phyloP scores from a whole-genome alignment of 2,888 invertebrate species.

The Scaptomyza reducta region DNA sequence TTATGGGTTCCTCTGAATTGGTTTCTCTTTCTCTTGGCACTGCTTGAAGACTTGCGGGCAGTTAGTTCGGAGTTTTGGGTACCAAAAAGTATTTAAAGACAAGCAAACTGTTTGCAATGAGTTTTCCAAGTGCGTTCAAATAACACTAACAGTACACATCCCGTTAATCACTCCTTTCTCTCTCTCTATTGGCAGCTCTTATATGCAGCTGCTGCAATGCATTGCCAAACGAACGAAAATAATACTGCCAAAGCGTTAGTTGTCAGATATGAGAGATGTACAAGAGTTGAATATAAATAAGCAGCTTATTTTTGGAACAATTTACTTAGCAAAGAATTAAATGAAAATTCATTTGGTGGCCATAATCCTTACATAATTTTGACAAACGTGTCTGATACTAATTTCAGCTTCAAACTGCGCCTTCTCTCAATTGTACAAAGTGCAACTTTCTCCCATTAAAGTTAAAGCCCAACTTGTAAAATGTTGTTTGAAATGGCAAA shows the following conservation, averaged over 20 bases:
- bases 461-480: background rate
- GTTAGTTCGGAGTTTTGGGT: constrained; percentile 16
- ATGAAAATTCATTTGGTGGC: background rate
- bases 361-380: background rate
- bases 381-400: background rate
- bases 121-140: constrained; percentile 59
- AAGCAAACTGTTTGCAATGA: constrained; percentile 47
- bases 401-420: background rate
- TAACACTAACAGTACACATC: constrained; percentile 52
- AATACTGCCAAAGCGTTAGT: background rate
- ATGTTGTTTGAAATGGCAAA: constrained; percentile 2
- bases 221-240: constrained; percentile 13
- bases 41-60: constrained; percentile 17
- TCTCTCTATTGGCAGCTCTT: constrained; percentile 21
- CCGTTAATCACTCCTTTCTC: constrained; percentile 37
- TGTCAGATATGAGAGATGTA: background rate
- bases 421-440: background rate
- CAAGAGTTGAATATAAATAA: constrained; percentile 1
- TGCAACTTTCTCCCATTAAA: background rate
- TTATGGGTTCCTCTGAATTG: constrained; percentile 63
- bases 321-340: background rate
- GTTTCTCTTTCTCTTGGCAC: constrained; percentile 55
- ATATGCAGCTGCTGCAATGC: constrained; percentile 19
- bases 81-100: constrained; percentile 50
- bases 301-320: background rate